Percentiles rank a stretch among this genome's conserved stretches.
Conservation (phyloP, 2,797 vertebrate species). For the Acrossocheilus wenchowensis region DNA sequence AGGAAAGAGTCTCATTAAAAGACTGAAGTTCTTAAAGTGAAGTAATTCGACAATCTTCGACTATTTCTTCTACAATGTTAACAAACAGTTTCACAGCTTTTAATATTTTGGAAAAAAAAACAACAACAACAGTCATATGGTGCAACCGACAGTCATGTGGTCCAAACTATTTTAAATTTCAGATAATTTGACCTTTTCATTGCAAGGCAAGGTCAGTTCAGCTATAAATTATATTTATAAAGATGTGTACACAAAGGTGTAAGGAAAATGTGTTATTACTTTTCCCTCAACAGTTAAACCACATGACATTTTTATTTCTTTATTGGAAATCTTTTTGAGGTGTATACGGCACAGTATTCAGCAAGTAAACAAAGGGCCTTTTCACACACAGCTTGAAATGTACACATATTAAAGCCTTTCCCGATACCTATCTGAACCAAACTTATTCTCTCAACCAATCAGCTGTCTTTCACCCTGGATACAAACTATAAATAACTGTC, state of each 20-base stretch:
- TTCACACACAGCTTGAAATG: not conserved
- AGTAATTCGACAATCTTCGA: not conserved
- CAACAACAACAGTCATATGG: no score
- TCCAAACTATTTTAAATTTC: not conserved
- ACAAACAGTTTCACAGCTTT: not conserved
- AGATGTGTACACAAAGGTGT: not conserved
- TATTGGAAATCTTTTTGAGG: slow-evolving; percentile 1
- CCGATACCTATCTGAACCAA: not conserved
- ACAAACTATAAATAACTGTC: slow-evolving; percentile 35
- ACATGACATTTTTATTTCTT: not conserved
- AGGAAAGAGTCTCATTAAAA: not conserved
- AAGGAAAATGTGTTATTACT: not conserved
- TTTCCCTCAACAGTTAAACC: not conserved
- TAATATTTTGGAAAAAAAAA: not conserved
- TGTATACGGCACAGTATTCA: not conserved
- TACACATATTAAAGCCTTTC: not conserved
- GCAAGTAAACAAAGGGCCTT: not conserved
- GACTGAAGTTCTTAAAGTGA: not conserved
- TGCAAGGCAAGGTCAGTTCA: not conserved
- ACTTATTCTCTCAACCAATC: not conserved
- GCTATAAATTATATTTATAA: not conserved
- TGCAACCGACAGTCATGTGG: no score
- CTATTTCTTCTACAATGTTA: not conserved
- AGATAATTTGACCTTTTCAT: not conserved
- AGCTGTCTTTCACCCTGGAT: not conserved